phyloP scores from a whole-genome alignment of 2,797 vertebrate genomes.

The Varecia variegata region DNA sequence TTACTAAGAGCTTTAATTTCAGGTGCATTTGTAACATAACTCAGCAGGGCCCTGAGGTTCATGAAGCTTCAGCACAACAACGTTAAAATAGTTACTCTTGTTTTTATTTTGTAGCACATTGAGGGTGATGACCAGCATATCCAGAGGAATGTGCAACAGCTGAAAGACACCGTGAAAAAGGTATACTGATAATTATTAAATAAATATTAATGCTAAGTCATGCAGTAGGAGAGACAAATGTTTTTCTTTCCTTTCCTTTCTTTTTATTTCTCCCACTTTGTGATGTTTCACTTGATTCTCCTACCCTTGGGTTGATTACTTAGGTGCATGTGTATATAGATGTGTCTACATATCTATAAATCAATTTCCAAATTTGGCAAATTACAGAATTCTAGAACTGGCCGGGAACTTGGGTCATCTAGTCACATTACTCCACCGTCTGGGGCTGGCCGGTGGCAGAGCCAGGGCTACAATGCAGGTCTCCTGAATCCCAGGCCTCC shows the following conservation, averaged over 20 bases:
- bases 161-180: slow-evolving; percentile 84
- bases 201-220: neutral
- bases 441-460: neutral
- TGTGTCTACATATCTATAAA: neutral
- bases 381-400: neutral
- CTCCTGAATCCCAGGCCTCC: neutral
- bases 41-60: neutral
- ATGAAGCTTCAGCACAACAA: neutral
- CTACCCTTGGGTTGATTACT: neutral
- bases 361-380: neutral
- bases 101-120: slow-evolving; percentile 73
- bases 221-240: neutral
- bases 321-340: neutral
- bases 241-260: neutral
- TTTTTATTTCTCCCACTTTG: neutral
- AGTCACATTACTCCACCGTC: neutral
- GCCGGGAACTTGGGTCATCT: neutral
- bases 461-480: neutral
- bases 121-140: slow-evolving; percentile 59
- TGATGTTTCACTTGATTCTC: neutral
- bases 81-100: neutral
- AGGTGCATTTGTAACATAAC: slow-evolving; percentile 1
- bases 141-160: slow-evolving; percentile 78
- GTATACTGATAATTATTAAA: slow-evolving; percentile 72
- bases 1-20: slow-evolving; percentile 36